These are phyloP conservation scores for Drosophila prosaltans DNA, from an alignment of 1,140 invertebrate genomes.

Conservation along the genomic window DNA sequence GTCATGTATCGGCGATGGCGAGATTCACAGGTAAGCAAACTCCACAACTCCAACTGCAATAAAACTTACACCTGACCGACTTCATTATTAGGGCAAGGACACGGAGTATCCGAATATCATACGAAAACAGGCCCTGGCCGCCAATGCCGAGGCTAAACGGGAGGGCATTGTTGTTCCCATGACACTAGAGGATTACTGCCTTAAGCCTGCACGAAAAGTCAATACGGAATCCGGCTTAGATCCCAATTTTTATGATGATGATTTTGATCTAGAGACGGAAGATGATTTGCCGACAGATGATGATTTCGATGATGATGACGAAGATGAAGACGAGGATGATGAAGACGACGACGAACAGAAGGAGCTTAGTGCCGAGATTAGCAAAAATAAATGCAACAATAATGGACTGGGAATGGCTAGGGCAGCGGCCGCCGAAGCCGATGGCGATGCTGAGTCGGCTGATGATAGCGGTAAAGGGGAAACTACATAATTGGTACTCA, in stretches of 20 bases:
- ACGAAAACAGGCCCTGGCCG: slow-evolving; percentile 98
- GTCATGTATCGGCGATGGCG: slow-evolving; percentile 99
- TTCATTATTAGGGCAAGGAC: slow-evolving; percentile 89
- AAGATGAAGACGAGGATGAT: slow-evolving; percentile 84
- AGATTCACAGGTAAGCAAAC: slow-evolving; percentile 90
- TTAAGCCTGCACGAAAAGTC: slow-evolving; percentile 93
- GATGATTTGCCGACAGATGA: slow-evolving; percentile 90
- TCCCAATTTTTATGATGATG: slow-evolving; percentile 96
- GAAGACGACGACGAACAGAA: slow-evolving; percentile 85
- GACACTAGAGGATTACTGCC: slow-evolving; percentile 99
- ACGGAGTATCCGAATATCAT: slow-evolving; percentile 99
- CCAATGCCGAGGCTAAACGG: slow-evolving; percentile 96
- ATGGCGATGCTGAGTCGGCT: slow-evolving; percentile 66
- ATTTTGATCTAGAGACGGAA: slow-evolving; percentile 92
- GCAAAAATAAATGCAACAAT: slow-evolving; percentile 71
- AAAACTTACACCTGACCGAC: slow-evolving; percentile 16
- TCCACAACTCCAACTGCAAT: background rate
- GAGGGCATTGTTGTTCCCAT: slow-evolving; percentile 98
- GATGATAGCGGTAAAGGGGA: slow-evolving; percentile 82
- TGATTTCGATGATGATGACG: slow-evolving; percentile 84
- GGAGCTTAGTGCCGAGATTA: slow-evolving; percentile 36
- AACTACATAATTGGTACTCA: slow-evolving; percentile 73
- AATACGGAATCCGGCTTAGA: slow-evolving; percentile 90
- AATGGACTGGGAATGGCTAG: slow-evolving; percentile 51
- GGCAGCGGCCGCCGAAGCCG: slow-evolving; percentile 34